A percentile compares a stretch with the other conserved stretches of the same genome.
phyloP scores from a whole-genome alignment of 37 sponge, comb jelly and placozoan genomes.

The Hormiphora californensis region DNA sequence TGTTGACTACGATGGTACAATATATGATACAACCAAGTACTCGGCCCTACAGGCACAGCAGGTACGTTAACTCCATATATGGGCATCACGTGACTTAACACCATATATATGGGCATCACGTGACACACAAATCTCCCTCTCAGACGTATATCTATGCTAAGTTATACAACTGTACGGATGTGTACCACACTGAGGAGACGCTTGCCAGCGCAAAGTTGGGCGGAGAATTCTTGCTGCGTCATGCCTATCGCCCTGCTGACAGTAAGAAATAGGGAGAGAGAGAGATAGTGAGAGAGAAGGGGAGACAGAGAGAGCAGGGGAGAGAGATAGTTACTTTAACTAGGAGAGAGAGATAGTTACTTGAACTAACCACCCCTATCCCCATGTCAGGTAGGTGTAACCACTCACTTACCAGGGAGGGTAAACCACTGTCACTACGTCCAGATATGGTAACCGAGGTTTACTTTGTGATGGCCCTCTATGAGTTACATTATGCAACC shows the following conservation, averaged over 20 bases:
- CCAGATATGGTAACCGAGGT: not conserved
- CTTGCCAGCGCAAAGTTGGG: not conserved
- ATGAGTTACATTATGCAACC: constrained; percentile 16
- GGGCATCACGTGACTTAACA: too few relatives aligned
- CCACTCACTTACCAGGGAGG: not conserved
- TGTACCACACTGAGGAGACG: constrained; percentile 24
- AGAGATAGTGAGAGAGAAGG: too few relatives aligned
- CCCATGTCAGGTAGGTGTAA: too few relatives aligned
- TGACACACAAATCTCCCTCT: too few relatives aligned
- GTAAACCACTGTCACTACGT: not conserved
- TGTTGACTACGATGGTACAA: constrained; percentile 43
- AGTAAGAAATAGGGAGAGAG: too few relatives aligned
- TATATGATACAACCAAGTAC: constrained; percentile 30
- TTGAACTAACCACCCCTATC: too few relatives aligned
- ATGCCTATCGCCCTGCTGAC: not conserved
- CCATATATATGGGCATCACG: too few relatives aligned
- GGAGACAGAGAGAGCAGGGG: too few relatives aligned
- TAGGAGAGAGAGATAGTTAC: too few relatives aligned
- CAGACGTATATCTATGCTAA: constrained; percentile 43
- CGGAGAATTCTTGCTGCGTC: constrained; percentile 1
- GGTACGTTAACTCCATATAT: too few relatives aligned
- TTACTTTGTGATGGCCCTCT: constrained; percentile 32
- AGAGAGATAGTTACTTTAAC: too few relatives aligned
- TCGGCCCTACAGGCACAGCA: constrained; percentile 9
- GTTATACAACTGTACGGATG: constrained; percentile 34